Conservation (phyloP, 37 sponge, comb jelly and placozoan species). For the Tethya wilhelma region DNA sequence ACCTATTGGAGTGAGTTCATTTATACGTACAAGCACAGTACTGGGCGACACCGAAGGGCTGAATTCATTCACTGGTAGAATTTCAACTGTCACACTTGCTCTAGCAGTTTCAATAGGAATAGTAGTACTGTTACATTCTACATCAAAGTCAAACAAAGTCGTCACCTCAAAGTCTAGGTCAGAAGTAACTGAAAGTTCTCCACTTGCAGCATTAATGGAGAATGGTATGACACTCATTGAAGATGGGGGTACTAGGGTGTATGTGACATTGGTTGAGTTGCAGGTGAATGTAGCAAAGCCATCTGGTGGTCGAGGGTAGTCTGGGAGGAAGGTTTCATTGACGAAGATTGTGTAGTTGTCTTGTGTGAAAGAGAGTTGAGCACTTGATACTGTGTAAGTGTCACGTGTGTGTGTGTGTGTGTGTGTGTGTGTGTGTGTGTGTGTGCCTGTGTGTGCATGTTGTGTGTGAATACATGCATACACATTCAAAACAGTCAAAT, state of each 20-base stretch:
- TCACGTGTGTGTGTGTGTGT: too few relatives aligned
- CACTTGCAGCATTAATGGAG: conserved; percentile 4
- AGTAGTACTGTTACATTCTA: neutral
- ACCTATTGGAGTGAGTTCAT: neutral
- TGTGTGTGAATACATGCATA: too few relatives aligned
- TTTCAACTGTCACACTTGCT: conserved; percentile 29
- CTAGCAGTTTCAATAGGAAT: neutral
- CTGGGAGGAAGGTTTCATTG: conserved; percentile 15
- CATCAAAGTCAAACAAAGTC: neutral
- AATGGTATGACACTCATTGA: conserved; percentile 1
- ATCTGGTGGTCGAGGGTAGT: neutral
- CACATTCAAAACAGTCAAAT: too few relatives aligned
- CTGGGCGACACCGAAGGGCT: neutral
- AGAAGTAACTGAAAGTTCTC: conserved; percentile 6
- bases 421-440: too few relatives aligned
- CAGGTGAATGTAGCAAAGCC: neutral
- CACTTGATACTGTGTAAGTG: too few relatives aligned
- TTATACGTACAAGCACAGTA: neutral
- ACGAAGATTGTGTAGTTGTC: conserved; percentile 1
- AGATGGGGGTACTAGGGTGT: neutral
- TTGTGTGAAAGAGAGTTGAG: neutral
- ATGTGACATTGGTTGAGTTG: conserved; percentile 12
- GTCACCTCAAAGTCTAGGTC: conserved; percentile 16
- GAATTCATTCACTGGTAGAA: conserved; percentile 60
- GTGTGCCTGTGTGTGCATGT: too few relatives aligned